These are phyloP conservation scores for Brachionus sp. DNA, from an alignment of 1,140 invertebrate species.

Conservation along the genomic window DNA sequence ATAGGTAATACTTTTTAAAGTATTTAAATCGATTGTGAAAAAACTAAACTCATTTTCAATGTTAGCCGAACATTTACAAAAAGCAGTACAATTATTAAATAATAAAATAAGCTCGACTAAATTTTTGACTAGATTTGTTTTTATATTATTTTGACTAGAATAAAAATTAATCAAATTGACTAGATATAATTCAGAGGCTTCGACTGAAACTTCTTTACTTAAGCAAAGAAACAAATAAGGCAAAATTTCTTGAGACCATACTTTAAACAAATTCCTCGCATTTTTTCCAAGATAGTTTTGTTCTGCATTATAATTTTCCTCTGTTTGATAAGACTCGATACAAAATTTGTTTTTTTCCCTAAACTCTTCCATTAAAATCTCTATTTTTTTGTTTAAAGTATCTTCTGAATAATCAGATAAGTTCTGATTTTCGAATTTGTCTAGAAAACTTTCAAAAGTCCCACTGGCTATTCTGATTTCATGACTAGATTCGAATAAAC, in stretches of 20 bases:
- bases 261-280: not conserved
- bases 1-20: not conserved
- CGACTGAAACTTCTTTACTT: not conserved
- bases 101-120: not conserved
- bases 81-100: not conserved
- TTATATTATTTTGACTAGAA: not conserved
- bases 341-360: not conserved
- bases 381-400: not conserved
- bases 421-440: not conserved
- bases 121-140: not conserved
- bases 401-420: not conserved
- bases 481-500: not conserved
- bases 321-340: not conserved
- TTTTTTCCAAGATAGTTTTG: not conserved
- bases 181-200: not conserved
- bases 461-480: not conserved
- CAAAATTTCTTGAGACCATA: conserved; percentile 22
- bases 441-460: not conserved
- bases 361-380: not conserved
- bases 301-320: not conserved
- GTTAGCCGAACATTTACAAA: not conserved
- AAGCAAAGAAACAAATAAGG: not conserved
- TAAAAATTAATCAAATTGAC: conserved; percentile 17
- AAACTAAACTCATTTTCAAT: conserved; percentile 27
- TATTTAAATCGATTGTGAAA: conserved; percentile 7